phyloP scores from a whole-genome alignment of 2,113 vertebrate species.

The Nyctibius bracteatus region DNA sequence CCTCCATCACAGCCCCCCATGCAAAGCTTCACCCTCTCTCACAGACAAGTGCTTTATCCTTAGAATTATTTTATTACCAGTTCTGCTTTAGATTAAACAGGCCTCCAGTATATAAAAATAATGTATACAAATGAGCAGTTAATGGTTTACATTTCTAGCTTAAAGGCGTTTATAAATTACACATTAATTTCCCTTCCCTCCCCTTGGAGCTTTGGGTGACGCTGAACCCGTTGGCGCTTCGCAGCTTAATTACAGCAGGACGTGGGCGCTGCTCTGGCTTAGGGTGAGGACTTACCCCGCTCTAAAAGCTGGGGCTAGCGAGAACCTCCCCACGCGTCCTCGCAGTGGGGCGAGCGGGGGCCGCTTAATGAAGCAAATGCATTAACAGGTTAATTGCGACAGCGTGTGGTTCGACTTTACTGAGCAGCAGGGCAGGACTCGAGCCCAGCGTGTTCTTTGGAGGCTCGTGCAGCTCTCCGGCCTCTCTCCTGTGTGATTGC shows the following conservation, averaged over 20 bases:
- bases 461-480: background rate
- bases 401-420: background rate
- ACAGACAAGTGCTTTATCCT: background rate
- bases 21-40: background rate
- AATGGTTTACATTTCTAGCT: background rate
- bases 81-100: slow-evolving; percentile 30
- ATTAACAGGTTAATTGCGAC: background rate
- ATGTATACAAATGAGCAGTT: slow-evolving; percentile 62
- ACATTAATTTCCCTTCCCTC: background rate
- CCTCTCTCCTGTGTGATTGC: background rate
- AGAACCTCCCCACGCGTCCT: rapidly evolving
- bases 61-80: slow-evolving; percentile 44
- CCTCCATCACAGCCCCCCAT: background rate
- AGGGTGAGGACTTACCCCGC: background rate
- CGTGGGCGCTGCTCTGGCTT: background rate
- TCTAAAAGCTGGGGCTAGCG: background rate
- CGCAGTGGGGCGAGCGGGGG: background rate
- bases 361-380: background rate
- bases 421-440: background rate
- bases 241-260: slow-evolving; percentile 33
- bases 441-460: rapidly evolving
- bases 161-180: slow-evolving; percentile 57
- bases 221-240: background rate
- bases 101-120: slow-evolving; percentile 62
- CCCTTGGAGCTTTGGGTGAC: background rate